Evolutionary conservation across 2,888 invertebrate genomes (phyloP).

Genomic region (Meganola albula): DNA sequence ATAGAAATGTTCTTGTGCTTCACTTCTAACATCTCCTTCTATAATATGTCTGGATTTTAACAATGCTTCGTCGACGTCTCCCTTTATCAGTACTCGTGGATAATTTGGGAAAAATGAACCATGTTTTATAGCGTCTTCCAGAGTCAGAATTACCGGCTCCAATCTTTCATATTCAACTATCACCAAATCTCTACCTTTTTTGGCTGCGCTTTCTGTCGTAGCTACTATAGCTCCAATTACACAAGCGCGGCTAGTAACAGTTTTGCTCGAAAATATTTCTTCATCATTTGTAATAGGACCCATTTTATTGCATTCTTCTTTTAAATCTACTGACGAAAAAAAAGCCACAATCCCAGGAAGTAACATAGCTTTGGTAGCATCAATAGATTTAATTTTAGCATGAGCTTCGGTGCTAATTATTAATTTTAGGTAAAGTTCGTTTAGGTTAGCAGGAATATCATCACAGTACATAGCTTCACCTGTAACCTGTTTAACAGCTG

Average conservation of each 20-base stretch:
- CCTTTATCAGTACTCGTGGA: slow-evolving; percentile 76
- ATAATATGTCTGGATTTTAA: slow-evolving; percentile 80
- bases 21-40: slow-evolving; percentile 83
- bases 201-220: slow-evolving; percentile 84
- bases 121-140: slow-evolving; percentile 89
- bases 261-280: slow-evolving; percentile 85
- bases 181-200: slow-evolving; percentile 87
- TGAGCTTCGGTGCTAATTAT: slow-evolving; percentile 88
- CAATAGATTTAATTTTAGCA: slow-evolving; percentile 87
- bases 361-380: slow-evolving; percentile 83
- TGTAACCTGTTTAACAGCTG: slow-evolving; percentile 92
- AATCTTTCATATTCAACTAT: slow-evolving; percentile 87
- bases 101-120: slow-evolving; percentile 80
- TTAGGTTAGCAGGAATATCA: slow-evolving; percentile 85
- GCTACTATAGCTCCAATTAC: slow-evolving; percentile 88
- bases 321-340: slow-evolving; percentile 85
- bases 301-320: slow-evolving; percentile 78
- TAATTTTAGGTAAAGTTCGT: slow-evolving; percentile 87
- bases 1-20: slow-evolving; percentile 95
- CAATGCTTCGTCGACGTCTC: slow-evolving; percentile 83
- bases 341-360: slow-evolving; percentile 88
- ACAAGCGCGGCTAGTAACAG: slow-evolving; percentile 88
- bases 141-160: slow-evolving; percentile 87
- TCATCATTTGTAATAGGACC: slow-evolving; percentile 89
- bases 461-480: slow-evolving; percentile 95